A percentile compares a stretch with the other conserved stretches of the same genome.
phyloP scores from a whole-genome alignment of 2,113 vertebrate species.

The Rattus rattus region DNA sequence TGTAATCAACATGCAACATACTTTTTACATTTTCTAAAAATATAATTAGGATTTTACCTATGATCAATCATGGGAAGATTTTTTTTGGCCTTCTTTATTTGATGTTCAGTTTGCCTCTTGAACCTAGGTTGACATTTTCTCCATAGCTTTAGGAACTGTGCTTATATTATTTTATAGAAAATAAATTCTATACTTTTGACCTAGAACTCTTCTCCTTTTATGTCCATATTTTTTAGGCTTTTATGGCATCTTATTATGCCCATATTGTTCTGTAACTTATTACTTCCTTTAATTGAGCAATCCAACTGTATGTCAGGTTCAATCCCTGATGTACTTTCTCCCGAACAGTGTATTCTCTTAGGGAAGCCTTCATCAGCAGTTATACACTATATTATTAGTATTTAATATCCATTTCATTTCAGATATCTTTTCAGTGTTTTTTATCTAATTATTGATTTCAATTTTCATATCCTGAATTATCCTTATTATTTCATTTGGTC shows the following conservation, averaged over 20 bases:
- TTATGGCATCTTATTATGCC: neutral
- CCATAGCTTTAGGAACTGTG: neutral
- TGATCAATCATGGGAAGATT: neutral
- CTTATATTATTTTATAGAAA: neutral
- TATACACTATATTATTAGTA: neutral
- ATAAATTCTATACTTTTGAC: neutral
- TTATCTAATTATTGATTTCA: neutral
- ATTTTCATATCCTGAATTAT: neutral
- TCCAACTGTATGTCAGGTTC: neutral
- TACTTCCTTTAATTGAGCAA: neutral
- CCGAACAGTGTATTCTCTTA: neutral
- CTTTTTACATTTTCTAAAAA: neutral
- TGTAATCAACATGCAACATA: neutral
- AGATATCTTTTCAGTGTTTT: neutral
- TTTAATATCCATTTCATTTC: neutral
- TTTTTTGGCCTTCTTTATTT: neutral
- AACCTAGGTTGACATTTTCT: neutral
- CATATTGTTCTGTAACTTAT: neutral
- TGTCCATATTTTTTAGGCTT: neutral
- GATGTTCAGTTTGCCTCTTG: neutral
- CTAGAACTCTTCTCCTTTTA: neutral
- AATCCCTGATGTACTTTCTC: neutral
- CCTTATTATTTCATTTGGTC: neutral
- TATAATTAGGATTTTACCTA: neutral
- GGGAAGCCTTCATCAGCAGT: neutral